These are phyloP conservation scores for Cotesia chilonis DNA, from an alignment of 1,140 invertebrate species.

Conservation along the genomic window DNA sequence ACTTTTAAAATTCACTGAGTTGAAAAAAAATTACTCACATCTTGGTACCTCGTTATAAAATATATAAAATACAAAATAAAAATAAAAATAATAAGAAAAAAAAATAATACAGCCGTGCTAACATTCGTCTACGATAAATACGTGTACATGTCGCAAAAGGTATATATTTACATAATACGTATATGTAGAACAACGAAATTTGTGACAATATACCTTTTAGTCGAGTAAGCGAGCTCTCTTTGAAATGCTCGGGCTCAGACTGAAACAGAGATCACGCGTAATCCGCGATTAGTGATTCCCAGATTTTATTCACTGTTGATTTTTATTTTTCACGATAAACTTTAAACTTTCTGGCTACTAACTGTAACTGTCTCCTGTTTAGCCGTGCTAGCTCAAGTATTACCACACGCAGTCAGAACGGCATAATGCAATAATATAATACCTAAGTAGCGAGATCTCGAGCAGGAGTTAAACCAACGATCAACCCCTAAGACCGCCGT, in stretches of 20 bases:
- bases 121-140: slow-evolving; percentile 40
- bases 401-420: no score
- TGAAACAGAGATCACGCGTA: slow-evolving; percentile 67
- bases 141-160: slow-evolving; percentile 42
- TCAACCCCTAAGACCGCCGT: no score
- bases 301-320: slow-evolving; percentile 20
- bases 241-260: slow-evolving; percentile 64
- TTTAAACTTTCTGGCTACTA: slow-evolving; percentile 3
- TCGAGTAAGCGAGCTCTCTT: slow-evolving; percentile 66
- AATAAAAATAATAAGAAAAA: no score
- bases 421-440: no score
- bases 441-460: no score
- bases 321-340: slow-evolving; percentile 25
- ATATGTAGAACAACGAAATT: slow-evolving; percentile 47
- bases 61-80: no score
- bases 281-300: slow-evolving; percentile 59
- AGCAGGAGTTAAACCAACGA: no score
- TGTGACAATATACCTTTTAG: slow-evolving; percentile 67
- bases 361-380: slow-evolving; percentile 12
- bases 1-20: no score
- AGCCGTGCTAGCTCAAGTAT: no score
- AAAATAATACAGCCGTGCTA: slow-evolving; percentile 40
- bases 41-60: no score
- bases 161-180: slow-evolving; percentile 54
- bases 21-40: no score